Base-by-base conservation (phyloP, 1,140 invertebrate species). In the Thalassaphorura encarpata region DNA sequence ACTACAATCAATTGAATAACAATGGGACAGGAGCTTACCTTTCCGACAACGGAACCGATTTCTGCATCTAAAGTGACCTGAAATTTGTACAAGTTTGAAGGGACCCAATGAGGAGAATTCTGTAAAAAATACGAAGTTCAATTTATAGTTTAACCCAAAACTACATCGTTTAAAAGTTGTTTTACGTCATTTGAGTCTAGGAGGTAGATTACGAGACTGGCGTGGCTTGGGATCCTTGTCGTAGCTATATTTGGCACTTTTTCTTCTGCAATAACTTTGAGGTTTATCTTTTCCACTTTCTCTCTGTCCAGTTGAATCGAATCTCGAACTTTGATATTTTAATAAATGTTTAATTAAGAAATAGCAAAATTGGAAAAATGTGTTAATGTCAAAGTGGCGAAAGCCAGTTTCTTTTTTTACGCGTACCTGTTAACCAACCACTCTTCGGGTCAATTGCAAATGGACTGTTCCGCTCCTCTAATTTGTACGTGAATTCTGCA, bases 141-240 rank as follows among this genome's bases (percentile, higher is more conserved):
- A 80, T 46, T 76, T 77, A 0, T 85, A 75, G 21, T 77, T 75
- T 52, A 89, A 82, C 56, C 83, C 79, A 63, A 89, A 89, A 0
- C 88, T 70, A 68, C 87, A 88, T 49, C 86, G 87, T 89, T 64
- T 89, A 89, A n/a, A n/a, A n/a, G n/a, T n/a, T n/a, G n/a, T n/a
- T n/a, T n/a, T n/a, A n/a, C n/a, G 57, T 90, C 87, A 69, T 90
- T 91, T 8, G 85, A 84, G 68, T 90, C 88, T 1, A 90, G 72
- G 19, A 91, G 68, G 0, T 84, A 85, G 0, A 89, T 83, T 72
- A 87, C 83, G 1, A 89, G 82, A n/a, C 77, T 11, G 33, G 26
- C 4, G 48, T 11, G 28, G 77, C 85, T 27, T 75, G 81, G 1
- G 82, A 78, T 66, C 65, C 71, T 70, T 8, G 36, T 50, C 24